These are phyloP conservation scores for Scylla paramamosain DNA, from an alignment of 1,140 invertebrate species.

Conservation along the genomic window DNA sequence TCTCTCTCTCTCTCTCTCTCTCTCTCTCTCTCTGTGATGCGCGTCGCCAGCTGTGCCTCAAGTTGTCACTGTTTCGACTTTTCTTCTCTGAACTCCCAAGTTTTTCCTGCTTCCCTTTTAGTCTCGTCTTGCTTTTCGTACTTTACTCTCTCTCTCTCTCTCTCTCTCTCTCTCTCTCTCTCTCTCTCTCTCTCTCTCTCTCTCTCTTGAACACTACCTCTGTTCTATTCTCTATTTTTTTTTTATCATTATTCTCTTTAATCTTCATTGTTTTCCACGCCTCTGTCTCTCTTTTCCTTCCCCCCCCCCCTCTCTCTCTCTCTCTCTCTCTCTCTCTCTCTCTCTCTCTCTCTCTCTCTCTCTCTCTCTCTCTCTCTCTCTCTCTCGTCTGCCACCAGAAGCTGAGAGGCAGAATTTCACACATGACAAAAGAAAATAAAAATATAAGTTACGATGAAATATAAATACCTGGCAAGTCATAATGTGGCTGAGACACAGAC, in stretches of 20 bases:
- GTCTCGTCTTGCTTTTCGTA: too few species aligned
- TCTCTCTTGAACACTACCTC: neutral
- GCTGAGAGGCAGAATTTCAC: neutral
- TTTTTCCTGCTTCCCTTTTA: too few species aligned
- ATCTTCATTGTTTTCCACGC: too few species aligned
- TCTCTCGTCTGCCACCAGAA: neutral
- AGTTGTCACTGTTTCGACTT: too few species aligned
- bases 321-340: slow-evolving; percentile 20
- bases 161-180: slow-evolving; percentile 12
- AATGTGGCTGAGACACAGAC: neutral
- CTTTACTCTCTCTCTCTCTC: neutral
- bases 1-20: too few species aligned
- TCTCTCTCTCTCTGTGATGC: too few species aligned
- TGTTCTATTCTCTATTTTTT: too few species aligned
- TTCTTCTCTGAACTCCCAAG: too few species aligned
- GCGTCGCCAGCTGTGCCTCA: too few species aligned
- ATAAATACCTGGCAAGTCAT: neutral
- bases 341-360: neutral
- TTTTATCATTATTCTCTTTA: too few species aligned
- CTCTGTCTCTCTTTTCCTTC: too few species aligned
- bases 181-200: slow-evolving; percentile 20
- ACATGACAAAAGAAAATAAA: neutral
- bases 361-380: slow-evolving; percentile 16
- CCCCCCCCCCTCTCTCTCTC: neutral
- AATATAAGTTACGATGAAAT: neutral